Evolutionary conservation across 2,797 vertebrate genomes (phyloP), one percentile per base, ranked within the genome.

Genomic region (Triplophysa bombifrons): DNA sequence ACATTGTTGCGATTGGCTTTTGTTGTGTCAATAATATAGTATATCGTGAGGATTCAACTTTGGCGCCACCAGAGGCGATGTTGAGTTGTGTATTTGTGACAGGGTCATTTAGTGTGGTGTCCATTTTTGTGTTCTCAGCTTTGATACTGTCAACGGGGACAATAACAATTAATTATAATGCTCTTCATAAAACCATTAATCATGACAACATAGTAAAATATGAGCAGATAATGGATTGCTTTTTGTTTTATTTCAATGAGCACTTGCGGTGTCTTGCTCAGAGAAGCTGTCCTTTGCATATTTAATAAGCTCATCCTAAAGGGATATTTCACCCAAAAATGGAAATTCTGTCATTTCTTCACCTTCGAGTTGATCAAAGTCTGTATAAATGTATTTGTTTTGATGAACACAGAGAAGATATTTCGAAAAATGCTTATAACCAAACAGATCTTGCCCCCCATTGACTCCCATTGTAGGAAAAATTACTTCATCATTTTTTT

Each of bases 1-100:
- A 80, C 80, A 12, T 13, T 1, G 3, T 6, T 38, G 30, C 84
- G 90, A 92, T 94, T 94, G 93, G 78, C 60, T 69, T 0, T 1
- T 74, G 70, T 58, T 56, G 83, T 85, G 78, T 86, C 86, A 86
- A 86, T 38, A 38, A 8, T 86, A 84, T 72, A 56, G 67, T 83
- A 20, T 66, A 67, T 19, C 61, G 22, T 19, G 22, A 58, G 30
- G 74, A 77, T 44, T 72, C 77, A 72, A 34, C 69, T 38, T 77
- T 63, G 44, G n/a, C 1, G 65, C 84, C 89, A 76, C 76, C 81
- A 86, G 84, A 81, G 87, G 85, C 86, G 66, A 58, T 82, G 77
- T 86, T 74, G 81, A 76, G 81, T 70, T 60, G 66, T 67, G 0
- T 34, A 22, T 41, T 51, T 56, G 44, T 16, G 27, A n/a, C n/a